Evolutionary conservation across 2,113 vertebrate species (phyloP), one percentile per base, ranked within the genome.

Genomic region (Podiceps cristatus): DNA sequence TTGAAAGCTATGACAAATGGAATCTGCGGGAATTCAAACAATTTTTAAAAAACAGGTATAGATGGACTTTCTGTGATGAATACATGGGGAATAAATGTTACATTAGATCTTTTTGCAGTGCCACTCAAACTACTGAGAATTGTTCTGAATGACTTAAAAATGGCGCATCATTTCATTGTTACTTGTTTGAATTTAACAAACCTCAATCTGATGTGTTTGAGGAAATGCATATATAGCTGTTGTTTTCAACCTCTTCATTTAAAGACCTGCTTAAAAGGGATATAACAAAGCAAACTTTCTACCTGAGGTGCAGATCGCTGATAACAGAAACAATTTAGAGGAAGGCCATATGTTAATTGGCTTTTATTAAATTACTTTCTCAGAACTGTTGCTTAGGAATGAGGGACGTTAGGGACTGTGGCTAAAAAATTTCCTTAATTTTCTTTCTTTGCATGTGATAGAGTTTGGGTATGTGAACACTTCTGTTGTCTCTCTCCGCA

Each of bases 1-100:
- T 99, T 95, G 98, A 99, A 94, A 99, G 98, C 77, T 99, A 98
- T 4, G 99, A 99, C 90, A 91, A 95, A 1, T 99, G 99, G 99
- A 99, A 98, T 95, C 98, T 99, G 96, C 98, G 96, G 90, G 99
- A 99, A 68, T 99, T 99, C 96, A 99, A 98, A 66, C 98, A 99
- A 7, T 99, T 99, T 95, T 89, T 99, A 37, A 99, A 99, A 97
- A 98, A 93, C 97, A 99, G 98, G 99, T 99, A 98, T 24, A 47
- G 22, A 31, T 10, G 50, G 76, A 8, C 22, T 55, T 55, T 47
- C 44, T 37, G 10, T n/a, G 24, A 7, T 13, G 27, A 18, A 5
- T 35, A 4, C 9, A 0, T 23, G 59, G 22, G 33, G 85, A 22
- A 52, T 7, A 12, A 74, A 13, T 31, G n/a, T 40, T 71, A 0